Evolutionary conservation across 1,140 invertebrate species (phyloP).

Genomic region (honey bee (Apis mellifera)): Amel_HAv3.1 CM009940.2:9712501-9713000

Average conservation of each 20-base stretch:
- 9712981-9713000: too few relatives aligned
- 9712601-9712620: background rate
- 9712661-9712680: too few relatives aligned
- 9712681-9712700: too few relatives aligned
- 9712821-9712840: constrained; percentile 3
- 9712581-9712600: constrained; percentile 28
- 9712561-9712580: constrained; percentile 67
- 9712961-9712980: too few relatives aligned
- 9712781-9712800: background rate
- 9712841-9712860: constrained; percentile 18
- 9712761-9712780: too few relatives aligned
- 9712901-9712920: background rate
- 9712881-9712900: constrained; percentile 6
- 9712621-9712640: too few relatives aligned
- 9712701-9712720: too few relatives aligned
- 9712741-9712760: too few relatives aligned
- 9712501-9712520: constrained; percentile 7
- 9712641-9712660: too few relatives aligned
- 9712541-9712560: constrained; percentile 63
- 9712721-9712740: too few relatives aligned
- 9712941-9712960: too few relatives aligned
- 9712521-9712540: constrained; percentile 47
- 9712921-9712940: background rate
- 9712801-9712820: too few relatives aligned
- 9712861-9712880: constrained; percentile 24